Evolutionary conservation across 2,888 invertebrate genomes (phyloP).

Genomic region (Cryptocephalus moraei): DNA sequence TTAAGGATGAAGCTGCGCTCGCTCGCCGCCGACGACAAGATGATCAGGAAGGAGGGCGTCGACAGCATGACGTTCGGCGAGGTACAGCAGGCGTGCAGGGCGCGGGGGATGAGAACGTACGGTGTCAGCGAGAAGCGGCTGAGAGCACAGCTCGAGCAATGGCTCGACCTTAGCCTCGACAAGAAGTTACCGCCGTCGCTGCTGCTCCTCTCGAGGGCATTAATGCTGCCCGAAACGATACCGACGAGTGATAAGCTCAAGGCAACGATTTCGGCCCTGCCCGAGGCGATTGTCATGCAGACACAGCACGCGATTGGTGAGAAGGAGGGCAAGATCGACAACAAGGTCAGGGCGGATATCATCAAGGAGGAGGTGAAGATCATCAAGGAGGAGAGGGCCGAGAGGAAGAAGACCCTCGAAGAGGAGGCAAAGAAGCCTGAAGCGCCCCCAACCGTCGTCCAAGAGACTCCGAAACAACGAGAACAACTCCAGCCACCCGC

Average conservation of each 20-base stretch:
- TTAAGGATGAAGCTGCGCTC: constrained; percentile 85
- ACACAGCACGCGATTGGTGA: constrained; percentile 91
- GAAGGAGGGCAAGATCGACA: constrained; percentile 89
- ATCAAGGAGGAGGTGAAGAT: constrained; percentile 80
- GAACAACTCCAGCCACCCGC: no score
- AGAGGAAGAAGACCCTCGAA: constrained; percentile 24
- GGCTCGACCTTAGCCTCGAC: constrained; percentile 91
- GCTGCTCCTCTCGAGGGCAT: constrained; percentile 81
- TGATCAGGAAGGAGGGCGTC: constrained; percentile 92
- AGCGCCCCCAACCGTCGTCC: no score
- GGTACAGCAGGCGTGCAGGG: constrained; percentile 81
- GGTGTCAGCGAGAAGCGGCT: constrained; percentile 82
- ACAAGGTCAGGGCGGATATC: constrained; percentile 77
- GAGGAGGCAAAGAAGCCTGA: constrained; percentile 22
- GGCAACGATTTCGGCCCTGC: constrained; percentile 83
- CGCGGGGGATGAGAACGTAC: constrained; percentile 94
- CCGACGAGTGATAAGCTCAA: constrained; percentile 86
- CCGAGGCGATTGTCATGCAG: constrained; percentile 77
- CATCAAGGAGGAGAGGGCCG: constrained; percentile 74
- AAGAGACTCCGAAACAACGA: no score
- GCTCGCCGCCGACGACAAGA: constrained; percentile 89
- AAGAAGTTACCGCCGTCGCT: constrained; percentile 93
- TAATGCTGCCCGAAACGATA: constrained; percentile 87
- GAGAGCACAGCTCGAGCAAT: constrained; percentile 75
- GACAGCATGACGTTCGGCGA: constrained; percentile 78